These are phyloP conservation scores for Syrphus vitripennis DNA, from an alignment of 2,888 invertebrate genomes.

Conservation along the genomic window DNA sequence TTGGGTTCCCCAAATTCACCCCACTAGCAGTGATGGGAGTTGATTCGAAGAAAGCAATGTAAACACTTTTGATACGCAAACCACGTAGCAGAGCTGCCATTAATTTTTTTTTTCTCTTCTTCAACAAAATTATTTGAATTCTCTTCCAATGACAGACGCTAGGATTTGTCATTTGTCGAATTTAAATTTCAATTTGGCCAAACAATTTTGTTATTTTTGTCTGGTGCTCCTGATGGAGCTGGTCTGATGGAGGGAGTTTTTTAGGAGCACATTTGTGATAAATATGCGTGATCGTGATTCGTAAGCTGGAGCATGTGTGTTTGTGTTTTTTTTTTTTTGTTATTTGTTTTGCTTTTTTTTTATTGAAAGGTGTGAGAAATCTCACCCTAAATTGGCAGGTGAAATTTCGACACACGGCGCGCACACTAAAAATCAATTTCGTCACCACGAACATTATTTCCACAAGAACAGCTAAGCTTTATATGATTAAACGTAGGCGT, in stretches of 20 bases:
- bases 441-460: slow-evolving; percentile 15
- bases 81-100: slow-evolving; percentile 62
- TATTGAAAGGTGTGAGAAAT: slow-evolving; percentile 11
- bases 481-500: neutral
- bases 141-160: slow-evolving; percentile 57
- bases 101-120: slow-evolving; percentile 33
- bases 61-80: slow-evolving; percentile 53
- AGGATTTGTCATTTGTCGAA: slow-evolving; percentile 79
- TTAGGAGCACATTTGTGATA: neutral
- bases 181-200: slow-evolving; percentile 78
- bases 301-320: neutral
- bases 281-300: slow-evolving; percentile 34
- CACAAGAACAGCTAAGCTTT: neutral
- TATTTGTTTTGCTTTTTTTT: neutral
- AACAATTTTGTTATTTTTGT: neutral
- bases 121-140: slow-evolving; percentile 25
- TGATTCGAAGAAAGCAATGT: slow-evolving; percentile 22
- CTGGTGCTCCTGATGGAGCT: neutral
- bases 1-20: slow-evolving; percentile 23
- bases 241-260: neutral
- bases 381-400: slow-evolving; percentile 44
- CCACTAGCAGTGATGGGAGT: neutral
- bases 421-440: slow-evolving; percentile 59
- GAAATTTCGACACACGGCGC: slow-evolving; percentile 34
- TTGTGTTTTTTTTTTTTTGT: neutral